Conservation (phyloP, 1,140 invertebrate species). For the Hycleus phaleratus region DNA sequence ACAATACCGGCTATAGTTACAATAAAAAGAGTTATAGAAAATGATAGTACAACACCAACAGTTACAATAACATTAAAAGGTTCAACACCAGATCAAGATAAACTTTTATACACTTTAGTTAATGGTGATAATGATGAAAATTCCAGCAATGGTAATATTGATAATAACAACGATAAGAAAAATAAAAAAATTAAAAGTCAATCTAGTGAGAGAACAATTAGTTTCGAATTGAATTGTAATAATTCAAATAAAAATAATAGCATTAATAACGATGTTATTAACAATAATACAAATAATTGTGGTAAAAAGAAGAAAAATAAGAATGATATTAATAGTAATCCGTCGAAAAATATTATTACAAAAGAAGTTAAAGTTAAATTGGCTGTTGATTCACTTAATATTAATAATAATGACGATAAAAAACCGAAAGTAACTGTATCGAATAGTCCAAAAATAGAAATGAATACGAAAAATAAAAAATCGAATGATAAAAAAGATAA, state of each 20-base stretch:
- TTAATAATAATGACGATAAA: too few relatives aligned
- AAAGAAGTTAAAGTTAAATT: constrained; percentile 25
- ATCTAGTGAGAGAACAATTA: neutral
- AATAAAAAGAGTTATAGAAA: constrained; percentile 60
- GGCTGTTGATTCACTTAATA: constrained; percentile 1
- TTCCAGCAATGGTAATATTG: neutral
- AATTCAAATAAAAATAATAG: neutral
- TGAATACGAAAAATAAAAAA: constrained; percentile 7
- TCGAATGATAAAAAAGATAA: constrained; percentile 12
- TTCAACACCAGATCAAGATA: constrained; percentile 64
- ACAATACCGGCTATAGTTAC: constrained; percentile 56
- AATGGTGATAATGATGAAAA: constrained; percentile 45
- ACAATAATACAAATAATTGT: constrained; percentile 19
- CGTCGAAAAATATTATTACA: constrained; percentile 14
- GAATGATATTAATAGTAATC: constrained; percentile 20
- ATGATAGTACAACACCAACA: constrained; percentile 56
- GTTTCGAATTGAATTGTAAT: too few relatives aligned
- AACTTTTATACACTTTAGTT: constrained; percentile 62
- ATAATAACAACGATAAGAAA: constrained; percentile 21
- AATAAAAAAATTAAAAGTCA: constrained; percentile 24
- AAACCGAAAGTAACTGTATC: neutral
- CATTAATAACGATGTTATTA: neutral
- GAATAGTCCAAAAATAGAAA: neutral
- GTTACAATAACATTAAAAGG: constrained; percentile 70
- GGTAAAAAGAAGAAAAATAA: constrained; percentile 47